Conservation (phyloP, 2,797 vertebrate genomes). For the Eremophila alpestris region DNA sequence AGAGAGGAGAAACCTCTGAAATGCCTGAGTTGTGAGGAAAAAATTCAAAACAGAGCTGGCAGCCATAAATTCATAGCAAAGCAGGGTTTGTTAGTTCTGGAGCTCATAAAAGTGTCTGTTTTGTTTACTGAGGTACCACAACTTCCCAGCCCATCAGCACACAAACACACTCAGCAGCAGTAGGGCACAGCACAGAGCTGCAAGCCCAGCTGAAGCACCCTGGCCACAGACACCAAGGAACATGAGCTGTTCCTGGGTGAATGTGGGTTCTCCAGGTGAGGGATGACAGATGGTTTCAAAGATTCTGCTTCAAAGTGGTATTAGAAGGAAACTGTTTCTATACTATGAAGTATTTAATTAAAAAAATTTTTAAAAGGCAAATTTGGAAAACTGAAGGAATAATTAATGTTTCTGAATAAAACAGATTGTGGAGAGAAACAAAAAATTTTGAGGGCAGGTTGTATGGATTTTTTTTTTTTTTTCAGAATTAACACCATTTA, state of each 20-base stretch:
- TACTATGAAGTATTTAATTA: not conserved
- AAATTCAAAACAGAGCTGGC: not conserved
- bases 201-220: not conserved
- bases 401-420: not conserved
- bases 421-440: not conserved
- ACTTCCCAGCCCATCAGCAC: not conserved
- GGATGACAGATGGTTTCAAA: not conserved
- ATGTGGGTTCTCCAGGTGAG: not conserved
- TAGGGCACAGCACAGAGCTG: not conserved
- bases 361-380: not conserved
- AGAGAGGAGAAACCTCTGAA: not conserved
- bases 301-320: not conserved
- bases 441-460: not conserved
- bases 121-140: not conserved
- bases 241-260: fast-evolving
- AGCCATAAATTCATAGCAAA: not conserved
- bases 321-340: not conserved
- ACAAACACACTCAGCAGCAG: not conserved
- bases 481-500: not conserved
- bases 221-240: not conserved
- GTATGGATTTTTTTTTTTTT: not conserved
- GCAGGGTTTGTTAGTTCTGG: not conserved
- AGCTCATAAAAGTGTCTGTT: not conserved
- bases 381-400: not conserved
- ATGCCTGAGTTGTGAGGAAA: not conserved